Evolutionary conservation across 2,113 vertebrate species (phyloP).

Genomic region (Caracal caracal): DNA sequence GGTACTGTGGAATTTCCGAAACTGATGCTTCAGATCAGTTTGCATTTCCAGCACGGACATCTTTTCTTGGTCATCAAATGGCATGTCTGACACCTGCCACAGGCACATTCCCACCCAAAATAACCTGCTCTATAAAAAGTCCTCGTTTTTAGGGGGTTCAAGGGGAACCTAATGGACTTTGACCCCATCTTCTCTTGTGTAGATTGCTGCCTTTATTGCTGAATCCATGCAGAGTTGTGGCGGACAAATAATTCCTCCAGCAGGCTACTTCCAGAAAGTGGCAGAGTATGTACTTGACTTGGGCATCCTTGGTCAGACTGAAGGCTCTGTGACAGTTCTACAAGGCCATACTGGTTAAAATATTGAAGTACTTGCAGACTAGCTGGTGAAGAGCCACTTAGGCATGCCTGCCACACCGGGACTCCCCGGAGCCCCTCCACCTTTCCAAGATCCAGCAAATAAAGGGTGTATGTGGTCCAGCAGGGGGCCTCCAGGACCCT

Average conservation of each 20-base stretch:
- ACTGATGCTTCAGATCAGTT: background rate
- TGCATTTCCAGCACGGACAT: background rate
- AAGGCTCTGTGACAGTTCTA: constrained; percentile 1
- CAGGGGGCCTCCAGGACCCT: background rate
- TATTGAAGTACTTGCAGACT: background rate
- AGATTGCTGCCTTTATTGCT: constrained; percentile 98
- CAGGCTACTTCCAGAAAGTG: constrained; percentile 98
- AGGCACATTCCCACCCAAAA: background rate
- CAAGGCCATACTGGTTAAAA: background rate
- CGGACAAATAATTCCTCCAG: constrained; percentile 97
- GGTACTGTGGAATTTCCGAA: background rate
- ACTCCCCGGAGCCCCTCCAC: background rate
- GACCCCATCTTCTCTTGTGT: constrained; percentile 86
- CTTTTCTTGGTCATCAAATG: background rate
- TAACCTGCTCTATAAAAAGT: background rate
- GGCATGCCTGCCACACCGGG: background rate
- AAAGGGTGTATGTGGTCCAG: background rate
- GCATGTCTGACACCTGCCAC: background rate
- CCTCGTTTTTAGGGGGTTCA: background rate
- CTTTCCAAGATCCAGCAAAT: background rate
- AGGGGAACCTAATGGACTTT: constrained; percentile 63
- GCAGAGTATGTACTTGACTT: constrained; percentile 93
- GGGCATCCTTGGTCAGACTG: constrained; percentile 34
- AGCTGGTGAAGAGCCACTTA: background rate
- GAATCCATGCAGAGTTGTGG: constrained; percentile 99